phyloP scores from a whole-genome alignment of 2,113 vertebrate genomes.

The Lonchura striata region DNA sequence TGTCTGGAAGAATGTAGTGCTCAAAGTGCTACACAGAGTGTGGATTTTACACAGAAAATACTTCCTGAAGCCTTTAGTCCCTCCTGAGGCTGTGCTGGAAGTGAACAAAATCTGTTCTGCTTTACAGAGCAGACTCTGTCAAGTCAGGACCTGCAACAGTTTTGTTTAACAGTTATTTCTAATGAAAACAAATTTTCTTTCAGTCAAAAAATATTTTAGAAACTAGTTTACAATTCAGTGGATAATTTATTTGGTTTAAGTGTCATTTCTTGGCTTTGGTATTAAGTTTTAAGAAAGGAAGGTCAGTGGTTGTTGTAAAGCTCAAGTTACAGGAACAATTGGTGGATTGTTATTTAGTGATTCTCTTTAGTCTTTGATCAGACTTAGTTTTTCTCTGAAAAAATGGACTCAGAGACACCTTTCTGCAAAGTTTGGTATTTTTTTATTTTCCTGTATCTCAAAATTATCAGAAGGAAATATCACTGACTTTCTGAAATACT shows the following conservation, averaged over 20 bases:
- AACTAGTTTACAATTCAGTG: not conserved
- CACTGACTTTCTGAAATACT: not conserved
- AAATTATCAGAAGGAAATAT: not conserved
- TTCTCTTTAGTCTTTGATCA: not conserved
- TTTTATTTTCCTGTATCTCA: not conserved
- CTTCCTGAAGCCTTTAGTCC: not conserved
- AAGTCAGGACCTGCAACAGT: not conserved
- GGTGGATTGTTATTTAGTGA: not conserved
- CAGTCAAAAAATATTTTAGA: not conserved
- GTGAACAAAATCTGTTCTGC: too few species aligned
- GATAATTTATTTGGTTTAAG: not conserved
- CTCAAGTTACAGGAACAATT: not conserved
- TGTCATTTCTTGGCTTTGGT: not conserved
- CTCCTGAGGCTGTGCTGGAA: not conserved
- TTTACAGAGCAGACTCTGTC: not conserved
- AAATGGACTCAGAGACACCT: not conserved
- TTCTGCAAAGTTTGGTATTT: not conserved
- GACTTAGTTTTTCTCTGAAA: not conserved
- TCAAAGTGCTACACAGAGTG: not conserved
- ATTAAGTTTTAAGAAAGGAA: not conserved
- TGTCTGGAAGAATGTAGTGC: not conserved
- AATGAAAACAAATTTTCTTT: not conserved
- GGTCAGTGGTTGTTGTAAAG: not conserved
- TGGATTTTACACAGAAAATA: not conserved
- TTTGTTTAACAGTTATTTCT: not conserved